Evolutionary conservation across 1,140 invertebrate species (phyloP), one percentile per base, ranked within the genome.

Genomic region (Drosophila triauraria): DNA sequence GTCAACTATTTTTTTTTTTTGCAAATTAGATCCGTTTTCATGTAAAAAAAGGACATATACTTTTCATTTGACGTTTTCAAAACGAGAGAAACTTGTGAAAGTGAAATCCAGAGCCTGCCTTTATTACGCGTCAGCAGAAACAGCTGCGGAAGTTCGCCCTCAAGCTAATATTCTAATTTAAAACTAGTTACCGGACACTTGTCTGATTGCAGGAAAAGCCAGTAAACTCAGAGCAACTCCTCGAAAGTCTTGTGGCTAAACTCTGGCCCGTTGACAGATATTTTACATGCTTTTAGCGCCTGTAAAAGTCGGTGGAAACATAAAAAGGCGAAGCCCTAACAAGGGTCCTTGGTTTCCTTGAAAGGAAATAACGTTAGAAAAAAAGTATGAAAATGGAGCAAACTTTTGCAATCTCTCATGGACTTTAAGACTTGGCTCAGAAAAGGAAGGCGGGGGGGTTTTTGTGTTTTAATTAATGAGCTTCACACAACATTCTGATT

Each of bases 381-480:
- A 15, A 30, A 38, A 20, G 9, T 30, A 59, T n/a, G 8, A 25
- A 12, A 35, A 17, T 13, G 8, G n/a, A 25, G 17, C 4, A 64
- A 67, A 48, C 17, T 67, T 64, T 67, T 64, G 13, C 59, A 48
- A 64, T 64, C 64, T 46, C 32, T 67, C 32, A 64, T 12, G 17
- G 17, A 20, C 25, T 58, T 40, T 42, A 27, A 25, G 2, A 20
- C 32, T 67, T 25, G 13, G 13, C 13, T 27, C 27, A 23, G 17
- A 13, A 43, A 12, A 15, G 17, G 6, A 60, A 17, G 5, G 12
- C 4, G 17, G 7, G 61, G 7, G 61, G 17, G 40, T 65, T 62
- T 13, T 25, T 61, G n/a, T 46, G 46, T 46, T 20, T 44, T 61
- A 32, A 43, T 60, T 60, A 32, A 42, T 43, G 17, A 60, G 61